phyloP scores from a whole-genome alignment of 2,113 vertebrate species.

The Ginglymostoma cirratum region DNA sequence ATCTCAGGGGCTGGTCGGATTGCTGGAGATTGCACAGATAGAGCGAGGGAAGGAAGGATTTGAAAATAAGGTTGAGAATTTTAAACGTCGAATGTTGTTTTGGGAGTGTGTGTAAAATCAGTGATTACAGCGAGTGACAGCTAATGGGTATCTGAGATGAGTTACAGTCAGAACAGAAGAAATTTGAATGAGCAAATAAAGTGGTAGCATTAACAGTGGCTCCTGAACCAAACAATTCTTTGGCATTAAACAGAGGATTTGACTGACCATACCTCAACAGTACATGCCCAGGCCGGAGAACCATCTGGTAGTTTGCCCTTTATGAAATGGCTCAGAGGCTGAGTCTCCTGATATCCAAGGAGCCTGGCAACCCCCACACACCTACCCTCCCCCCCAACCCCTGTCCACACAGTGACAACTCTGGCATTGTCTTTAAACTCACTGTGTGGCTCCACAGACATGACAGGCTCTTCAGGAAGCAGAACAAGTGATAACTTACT shows the following conservation, averaged over 20 bases:
- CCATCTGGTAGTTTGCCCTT: constrained; percentile 41
- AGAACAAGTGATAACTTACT: not conserved
- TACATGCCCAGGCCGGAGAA: constrained; percentile 41
- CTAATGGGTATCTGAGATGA: not conserved
- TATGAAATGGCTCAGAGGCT: not conserved
- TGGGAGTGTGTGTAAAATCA: not conserved
- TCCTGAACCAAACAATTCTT: not conserved
- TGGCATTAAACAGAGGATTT: not conserved
- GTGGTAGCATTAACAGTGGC: not conserved
- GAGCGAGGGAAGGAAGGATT: too few relatives aligned
- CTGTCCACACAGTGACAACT: not conserved
- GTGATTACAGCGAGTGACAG: not conserved
- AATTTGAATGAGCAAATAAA: not conserved
- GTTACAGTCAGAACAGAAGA: not conserved
- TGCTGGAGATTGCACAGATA: not conserved
- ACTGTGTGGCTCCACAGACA: not conserved
- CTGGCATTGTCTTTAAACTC: not conserved
- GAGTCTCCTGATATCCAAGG: not conserved
- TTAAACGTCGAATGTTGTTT: not conserved
- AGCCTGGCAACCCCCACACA: not conserved
- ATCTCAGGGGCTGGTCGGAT: not conserved
- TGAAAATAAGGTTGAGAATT: too few relatives aligned
- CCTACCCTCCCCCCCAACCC: not conserved
- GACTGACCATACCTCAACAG: constrained; percentile 39
- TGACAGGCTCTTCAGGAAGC: not conserved